A percentile compares a stretch with the other conserved stretches of the same genome.
These are phyloP conservation scores for Steatornis caripensis DNA, from an alignment of 2,113 vertebrate genomes.

Conservation along the genomic window DNA sequence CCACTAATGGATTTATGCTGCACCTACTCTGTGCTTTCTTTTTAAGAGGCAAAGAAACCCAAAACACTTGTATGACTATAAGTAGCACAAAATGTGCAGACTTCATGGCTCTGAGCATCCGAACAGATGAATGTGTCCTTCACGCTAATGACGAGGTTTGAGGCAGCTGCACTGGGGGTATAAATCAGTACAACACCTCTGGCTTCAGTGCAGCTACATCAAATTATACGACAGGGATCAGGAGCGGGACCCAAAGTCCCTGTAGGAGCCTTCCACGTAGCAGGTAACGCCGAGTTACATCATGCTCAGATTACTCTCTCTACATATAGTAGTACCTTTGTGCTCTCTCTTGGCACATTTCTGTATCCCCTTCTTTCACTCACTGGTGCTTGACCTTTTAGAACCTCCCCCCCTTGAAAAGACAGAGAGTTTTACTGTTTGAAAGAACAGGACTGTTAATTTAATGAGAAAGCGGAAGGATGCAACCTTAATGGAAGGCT, in stretches of 20 bases:
- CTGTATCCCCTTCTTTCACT: not conserved
- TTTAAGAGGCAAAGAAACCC: not conserved
- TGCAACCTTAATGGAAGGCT: not conserved
- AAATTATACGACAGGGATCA: not conserved
- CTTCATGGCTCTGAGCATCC: not conserved
- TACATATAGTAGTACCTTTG: rapidly evolving
- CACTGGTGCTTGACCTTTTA: not conserved
- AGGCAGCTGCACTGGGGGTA: not conserved
- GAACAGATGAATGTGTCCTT: not conserved
- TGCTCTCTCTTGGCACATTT: not conserved
- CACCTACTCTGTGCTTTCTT: not conserved
- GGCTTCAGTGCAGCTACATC: not conserved
- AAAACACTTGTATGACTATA: not conserved
- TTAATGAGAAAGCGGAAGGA: not conserved
- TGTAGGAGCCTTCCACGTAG: rapidly evolving
- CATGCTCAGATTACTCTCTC: not conserved
- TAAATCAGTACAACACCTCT: not conserved
- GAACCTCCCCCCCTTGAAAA: not conserved
- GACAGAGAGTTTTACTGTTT: not conserved
- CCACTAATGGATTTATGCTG: not conserved
- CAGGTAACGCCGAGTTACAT: not conserved
- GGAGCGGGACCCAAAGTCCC: not conserved
- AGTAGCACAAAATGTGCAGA: not conserved
- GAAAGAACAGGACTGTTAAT: not conserved
- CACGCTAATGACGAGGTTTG: not conserved